Percentiles rank a stretch among this genome's conserved stretches.
These are phyloP conservation scores for Trinorchestia longiramus DNA, from an alignment of 1,140 invertebrate genomes.

Conservation along the genomic window DNA sequence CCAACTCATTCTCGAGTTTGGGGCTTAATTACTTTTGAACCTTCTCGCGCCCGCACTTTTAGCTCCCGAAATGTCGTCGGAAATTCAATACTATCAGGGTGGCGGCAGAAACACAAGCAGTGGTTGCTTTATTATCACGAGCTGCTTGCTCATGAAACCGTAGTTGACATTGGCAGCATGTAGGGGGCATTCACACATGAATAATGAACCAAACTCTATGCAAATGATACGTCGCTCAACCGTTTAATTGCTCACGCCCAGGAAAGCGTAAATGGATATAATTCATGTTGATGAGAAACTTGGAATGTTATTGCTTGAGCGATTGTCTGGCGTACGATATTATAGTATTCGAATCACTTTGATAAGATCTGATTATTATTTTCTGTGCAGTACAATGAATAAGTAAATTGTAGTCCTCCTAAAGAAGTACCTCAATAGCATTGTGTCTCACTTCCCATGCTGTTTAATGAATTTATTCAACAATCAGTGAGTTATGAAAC, in stretches of 20 bases:
- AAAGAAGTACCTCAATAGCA: not conserved
- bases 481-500: not conserved
- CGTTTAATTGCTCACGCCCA: slow-evolving; percentile 3
- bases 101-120: slow-evolving; percentile 4
- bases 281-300: slow-evolving; percentile 33
- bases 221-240: slow-evolving; percentile 27
- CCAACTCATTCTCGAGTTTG: slow-evolving; percentile 45
- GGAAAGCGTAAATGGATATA: slow-evolving; percentile 14
- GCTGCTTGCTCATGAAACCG: not conserved
- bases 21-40: slow-evolving; percentile 50
- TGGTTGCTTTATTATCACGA: not conserved
- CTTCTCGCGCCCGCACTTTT: slow-evolving; percentile 19
- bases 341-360: not conserved
- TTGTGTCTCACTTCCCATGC: not conserved
- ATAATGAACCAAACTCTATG: slow-evolving; percentile 44
- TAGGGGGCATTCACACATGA: not conserved
- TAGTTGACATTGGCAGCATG: not conserved
- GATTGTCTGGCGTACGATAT: not conserved
- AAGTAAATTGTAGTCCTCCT: not conserved
- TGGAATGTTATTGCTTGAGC: slow-evolving; percentile 23
- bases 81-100: slow-evolving; percentile 43
- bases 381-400: not conserved
- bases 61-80: slow-evolving; percentile 25
- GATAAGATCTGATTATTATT: not conserved
- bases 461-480: not conserved